Percentiles rank a stretch among this genome's conserved stretches.
These are phyloP conservation scores for Eurytoma adleriae DNA, from an alignment of 2,888 invertebrate genomes.

Conservation along the genomic window DNA sequence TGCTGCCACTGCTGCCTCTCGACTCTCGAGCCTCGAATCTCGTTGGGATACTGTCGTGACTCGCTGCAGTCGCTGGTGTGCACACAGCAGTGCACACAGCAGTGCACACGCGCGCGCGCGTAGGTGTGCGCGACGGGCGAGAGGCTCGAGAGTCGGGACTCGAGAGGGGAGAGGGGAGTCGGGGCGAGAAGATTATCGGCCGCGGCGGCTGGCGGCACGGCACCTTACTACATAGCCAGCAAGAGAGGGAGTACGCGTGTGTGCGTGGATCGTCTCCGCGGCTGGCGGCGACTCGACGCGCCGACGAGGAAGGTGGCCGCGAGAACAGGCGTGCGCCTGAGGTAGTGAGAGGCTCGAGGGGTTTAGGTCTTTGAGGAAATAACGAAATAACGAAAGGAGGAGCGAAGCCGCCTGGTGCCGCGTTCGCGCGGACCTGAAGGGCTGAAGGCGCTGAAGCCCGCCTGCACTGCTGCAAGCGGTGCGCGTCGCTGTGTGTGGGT, in stretches of 20 bases:
- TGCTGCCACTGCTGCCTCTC: too few species aligned
- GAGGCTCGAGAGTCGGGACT: not conserved
- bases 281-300: not conserved
- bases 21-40: too few species aligned
- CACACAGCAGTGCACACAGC: not conserved
- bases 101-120: not conserved
- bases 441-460: too few species aligned
- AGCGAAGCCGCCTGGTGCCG: not conserved
- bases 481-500: not conserved
- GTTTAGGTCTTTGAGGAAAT: too few species aligned
- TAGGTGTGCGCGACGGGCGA: not conserved
- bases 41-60: too few species aligned
- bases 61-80: not conserved
- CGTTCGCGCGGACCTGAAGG: too few species aligned
- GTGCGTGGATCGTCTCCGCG: slow-evolving; percentile 10
- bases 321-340: slow-evolving; percentile 7
- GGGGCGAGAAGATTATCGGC: slow-evolving; percentile 55
- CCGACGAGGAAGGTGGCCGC: slow-evolving; percentile 12
- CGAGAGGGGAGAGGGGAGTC: slow-evolving; percentile 33
- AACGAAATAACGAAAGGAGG: too few species aligned
- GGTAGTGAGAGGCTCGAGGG: too few species aligned
- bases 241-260: slow-evolving; percentile 16
- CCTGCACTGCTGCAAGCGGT: slow-evolving; percentile 2
- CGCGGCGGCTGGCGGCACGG: slow-evolving; percentile 44
- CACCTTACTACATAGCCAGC: slow-evolving; percentile 39